Conservation (phyloP, 2,888 invertebrate species). For the Lottia scabra region DNA sequence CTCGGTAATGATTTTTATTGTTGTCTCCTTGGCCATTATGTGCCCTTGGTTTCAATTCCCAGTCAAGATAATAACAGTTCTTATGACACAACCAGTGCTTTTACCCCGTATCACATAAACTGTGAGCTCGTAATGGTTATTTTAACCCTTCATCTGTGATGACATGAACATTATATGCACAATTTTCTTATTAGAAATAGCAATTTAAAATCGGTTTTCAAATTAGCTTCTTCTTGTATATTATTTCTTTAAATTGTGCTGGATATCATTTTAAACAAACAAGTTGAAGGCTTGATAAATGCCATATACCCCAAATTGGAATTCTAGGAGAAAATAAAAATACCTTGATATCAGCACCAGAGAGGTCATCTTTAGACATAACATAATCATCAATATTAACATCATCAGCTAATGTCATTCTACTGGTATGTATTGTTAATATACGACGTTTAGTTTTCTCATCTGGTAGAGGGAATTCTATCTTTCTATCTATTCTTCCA, state of each 20-base stretch:
- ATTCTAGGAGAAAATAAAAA: too few relatives aligned
- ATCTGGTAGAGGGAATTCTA: conserved; percentile 98
- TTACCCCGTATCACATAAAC: too few relatives aligned
- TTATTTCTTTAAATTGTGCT: neutral
- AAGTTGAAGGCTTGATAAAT: neutral
- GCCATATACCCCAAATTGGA: neutral
- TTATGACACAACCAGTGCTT: too few relatives aligned
- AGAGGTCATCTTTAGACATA: conserved; percentile 99
- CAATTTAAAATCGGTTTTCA: too few relatives aligned
- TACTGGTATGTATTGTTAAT: conserved; percentile 97
- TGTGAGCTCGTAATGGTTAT: too few relatives aligned
- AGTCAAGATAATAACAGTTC: too few relatives aligned
- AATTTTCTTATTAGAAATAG: too few relatives aligned
- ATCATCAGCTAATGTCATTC: conserved; percentile 97
- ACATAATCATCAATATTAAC: conserved; percentile 97
- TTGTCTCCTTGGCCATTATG: too few relatives aligned
- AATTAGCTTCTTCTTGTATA: neutral
- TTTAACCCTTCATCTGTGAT: too few relatives aligned
- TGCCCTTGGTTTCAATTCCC: too few relatives aligned
- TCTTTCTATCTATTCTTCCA: conserved; percentile 98
- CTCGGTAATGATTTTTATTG: too few relatives aligned
- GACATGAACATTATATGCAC: too few relatives aligned
- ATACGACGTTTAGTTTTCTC: conserved; percentile 95
- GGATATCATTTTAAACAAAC: neutral
- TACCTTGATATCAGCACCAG: conserved; percentile 79